phyloP scores from a whole-genome alignment of 2,113 vertebrate species.

The Chloroceryle aenea region DNA sequence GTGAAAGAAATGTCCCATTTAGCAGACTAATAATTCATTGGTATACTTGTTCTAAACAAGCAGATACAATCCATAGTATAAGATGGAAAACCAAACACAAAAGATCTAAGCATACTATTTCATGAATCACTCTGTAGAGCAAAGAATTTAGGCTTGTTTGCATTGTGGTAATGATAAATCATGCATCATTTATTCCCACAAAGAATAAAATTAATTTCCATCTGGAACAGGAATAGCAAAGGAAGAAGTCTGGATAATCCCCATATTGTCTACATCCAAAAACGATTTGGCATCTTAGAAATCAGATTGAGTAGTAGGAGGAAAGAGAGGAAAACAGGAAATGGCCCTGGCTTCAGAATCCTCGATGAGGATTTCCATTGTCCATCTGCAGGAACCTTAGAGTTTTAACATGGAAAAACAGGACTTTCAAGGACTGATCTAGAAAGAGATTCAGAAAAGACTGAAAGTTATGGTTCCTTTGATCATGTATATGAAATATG shows the following conservation, averaged over 20 bases:
- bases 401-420: neutral
- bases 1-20: constrained; percentile 35
- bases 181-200: constrained; percentile 54
- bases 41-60: constrained; percentile 24
- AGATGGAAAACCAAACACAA: neutral
- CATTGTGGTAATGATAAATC: neutral
- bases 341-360: neutral
- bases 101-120: neutral
- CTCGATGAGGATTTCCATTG: neutral
- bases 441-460: neutral
- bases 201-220: constrained; percentile 44
- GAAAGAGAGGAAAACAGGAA: neutral
- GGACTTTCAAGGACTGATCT: neutral
- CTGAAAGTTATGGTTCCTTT: neutral
- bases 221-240: neutral
- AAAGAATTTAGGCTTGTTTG: constrained; percentile 55
- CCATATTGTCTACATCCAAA: constrained; percentile 11
- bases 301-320: neutral
- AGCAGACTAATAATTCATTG: constrained; percentile 7
- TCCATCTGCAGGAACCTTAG: neutral
- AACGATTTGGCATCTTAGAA: constrained; percentile 15
- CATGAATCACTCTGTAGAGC: neutral
- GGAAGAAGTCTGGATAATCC: constrained; percentile 34
- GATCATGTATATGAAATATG: neutral
- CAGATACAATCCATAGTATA: neutral